Base-by-base conservation (phyloP, 1,140 invertebrate genomes). In the Hormaphis cornu region DNA sequence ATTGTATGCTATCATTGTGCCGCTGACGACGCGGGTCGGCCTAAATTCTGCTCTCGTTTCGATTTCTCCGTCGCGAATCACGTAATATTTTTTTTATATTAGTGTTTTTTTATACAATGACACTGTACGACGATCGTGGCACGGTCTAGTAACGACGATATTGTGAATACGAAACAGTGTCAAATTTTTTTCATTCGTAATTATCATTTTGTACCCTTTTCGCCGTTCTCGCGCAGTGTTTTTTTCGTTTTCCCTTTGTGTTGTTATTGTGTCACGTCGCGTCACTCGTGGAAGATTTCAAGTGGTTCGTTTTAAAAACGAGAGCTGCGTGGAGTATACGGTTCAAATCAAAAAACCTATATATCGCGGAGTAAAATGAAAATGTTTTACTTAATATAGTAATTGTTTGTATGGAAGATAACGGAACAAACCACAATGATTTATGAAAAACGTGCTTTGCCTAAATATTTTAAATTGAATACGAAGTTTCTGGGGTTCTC, bases 71-170 rank as follows among this genome's bases (percentile, higher is more conserved):
- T 7, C n/a, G n/a, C n/a, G n/a, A n/a, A n/a, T n/a, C n/a, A n/a
- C n/a, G n/a, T n/a, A n/a, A n/a, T n/a, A n/a, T n/a, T n/a, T n/a
- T n/a, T n/a, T n/a, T n/a, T n/a, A n/a, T 7, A 58, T 37, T 56
- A 37, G 12, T 22, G 18, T 35, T 24, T 58, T 37, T 40, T 40
- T 58, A 40, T 58, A 58, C 24, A 40, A 58, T 40, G 40, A 10
- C 12, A 58, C 40, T 16, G 7, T 54, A 58, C 24, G 54, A 22
- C 54, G 40, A 58, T 58, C n/a, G n/a, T 33, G 42, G 12, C 18
- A 66, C 12, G 28, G 44, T 50, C 61, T 66, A 66, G 20, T 66
- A 66, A 66, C n/a, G 40, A 18, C 40, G 7, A 66, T 16, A 22
- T 20, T 30, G 50, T 9, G n/a, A 22, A 35, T 4, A 33, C 9